phyloP scores from a whole-genome alignment of 2,113 vertebrate genomes.

The Okapia johnstoni region DNA sequence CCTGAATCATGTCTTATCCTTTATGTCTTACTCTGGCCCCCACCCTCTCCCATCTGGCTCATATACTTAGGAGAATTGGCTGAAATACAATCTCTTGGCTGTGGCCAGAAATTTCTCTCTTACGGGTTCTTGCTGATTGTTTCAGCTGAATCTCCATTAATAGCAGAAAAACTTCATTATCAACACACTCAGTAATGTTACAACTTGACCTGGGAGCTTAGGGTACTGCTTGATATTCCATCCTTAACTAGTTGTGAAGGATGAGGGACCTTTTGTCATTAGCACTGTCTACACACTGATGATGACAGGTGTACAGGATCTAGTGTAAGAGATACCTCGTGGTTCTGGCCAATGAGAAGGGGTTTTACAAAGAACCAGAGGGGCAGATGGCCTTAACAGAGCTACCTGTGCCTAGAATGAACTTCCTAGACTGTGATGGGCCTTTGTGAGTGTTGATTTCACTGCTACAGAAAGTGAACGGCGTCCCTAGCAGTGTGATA shows the following conservation, averaged over 20 bases:
- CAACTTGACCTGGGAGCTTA: not conserved
- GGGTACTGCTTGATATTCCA: not conserved
- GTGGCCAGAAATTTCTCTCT: not conserved
- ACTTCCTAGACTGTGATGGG: not conserved
- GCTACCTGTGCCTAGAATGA: not conserved
- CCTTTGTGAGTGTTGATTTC: not conserved
- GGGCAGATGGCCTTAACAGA: not conserved
- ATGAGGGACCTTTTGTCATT: not conserved
- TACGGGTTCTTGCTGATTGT: not conserved
- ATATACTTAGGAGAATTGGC: not conserved
- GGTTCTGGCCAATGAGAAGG: not conserved
- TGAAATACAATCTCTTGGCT: constrained; percentile 20
- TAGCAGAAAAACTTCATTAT: not conserved
- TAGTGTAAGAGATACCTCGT: not conserved
- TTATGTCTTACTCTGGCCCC: not conserved
- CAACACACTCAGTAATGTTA: not conserved
- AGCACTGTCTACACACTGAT: not conserved
- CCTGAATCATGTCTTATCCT: not conserved
- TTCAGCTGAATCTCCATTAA: not conserved
- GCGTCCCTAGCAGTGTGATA: not conserved
- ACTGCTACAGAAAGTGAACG: not conserved
- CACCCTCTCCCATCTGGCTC: not conserved
- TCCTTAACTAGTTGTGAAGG: not conserved
- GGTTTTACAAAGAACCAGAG: not conserved
- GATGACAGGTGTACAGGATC: not conserved